These are phyloP conservation scores for Aviceda subcristata DNA, from an alignment of 2,113 vertebrate species.

Conservation along the genomic window DNA sequence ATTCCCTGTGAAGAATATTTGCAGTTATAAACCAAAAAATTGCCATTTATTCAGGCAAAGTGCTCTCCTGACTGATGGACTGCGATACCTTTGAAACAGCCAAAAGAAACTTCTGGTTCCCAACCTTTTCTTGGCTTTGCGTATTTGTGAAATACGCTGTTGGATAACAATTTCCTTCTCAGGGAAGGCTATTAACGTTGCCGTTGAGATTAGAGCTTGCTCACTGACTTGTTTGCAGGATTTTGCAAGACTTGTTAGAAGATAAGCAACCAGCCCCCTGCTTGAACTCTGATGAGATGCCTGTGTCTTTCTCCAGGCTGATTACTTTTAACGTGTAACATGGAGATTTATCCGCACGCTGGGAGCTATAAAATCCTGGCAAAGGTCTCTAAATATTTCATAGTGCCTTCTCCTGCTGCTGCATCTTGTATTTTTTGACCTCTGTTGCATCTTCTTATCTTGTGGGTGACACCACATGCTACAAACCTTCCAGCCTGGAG, in stretches of 20 bases:
- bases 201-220: slow-evolving; percentile 5
- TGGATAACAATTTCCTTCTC: not conserved
- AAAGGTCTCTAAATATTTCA: not conserved
- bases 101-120: not conserved
- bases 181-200: not conserved
- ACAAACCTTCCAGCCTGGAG: not conserved
- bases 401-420: not conserved
- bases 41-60: not conserved
- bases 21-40: not conserved
- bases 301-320: not conserved
- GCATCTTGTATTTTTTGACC: not conserved
- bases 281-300: not conserved
- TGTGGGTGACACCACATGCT: not conserved
- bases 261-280: not conserved
- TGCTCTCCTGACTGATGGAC: not conserved
- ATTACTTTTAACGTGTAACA: not conserved
- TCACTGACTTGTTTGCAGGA: not conserved
- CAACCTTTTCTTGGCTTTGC: not conserved
- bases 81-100: not conserved
- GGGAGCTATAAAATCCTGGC: not conserved
- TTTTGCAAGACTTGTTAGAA: not conserved
- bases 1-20: not conserved
- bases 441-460: not conserved
- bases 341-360: not conserved
- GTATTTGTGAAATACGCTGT: not conserved